Evolutionary conservation across 2,888 invertebrate species (phyloP).

Genomic region (Drosophila falleni): DNA sequence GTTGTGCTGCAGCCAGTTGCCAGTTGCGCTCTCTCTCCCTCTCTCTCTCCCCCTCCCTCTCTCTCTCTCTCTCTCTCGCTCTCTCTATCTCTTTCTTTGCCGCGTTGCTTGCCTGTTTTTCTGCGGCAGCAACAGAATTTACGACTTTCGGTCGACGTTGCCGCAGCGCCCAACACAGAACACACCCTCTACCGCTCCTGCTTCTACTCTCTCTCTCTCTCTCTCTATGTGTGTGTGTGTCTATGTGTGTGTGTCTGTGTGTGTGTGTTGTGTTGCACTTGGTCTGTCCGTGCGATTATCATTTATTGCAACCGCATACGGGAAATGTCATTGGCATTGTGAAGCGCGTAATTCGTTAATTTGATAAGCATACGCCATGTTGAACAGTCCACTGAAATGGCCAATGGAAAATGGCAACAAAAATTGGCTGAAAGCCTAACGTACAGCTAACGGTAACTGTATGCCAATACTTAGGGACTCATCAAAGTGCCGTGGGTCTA

Average conservation of each 20-base stretch:
- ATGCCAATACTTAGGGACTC: conserved; percentile 24
- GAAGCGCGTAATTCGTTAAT: conserved; percentile 75
- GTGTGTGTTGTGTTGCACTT: conserved; percentile 20
- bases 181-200: not conserved
- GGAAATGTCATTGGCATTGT: conserved; percentile 64
- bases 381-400: conserved; percentile 61
- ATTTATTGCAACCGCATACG: conserved; percentile 77
- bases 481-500: conserved; percentile 12
- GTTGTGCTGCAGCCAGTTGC: conserved; percentile 56
- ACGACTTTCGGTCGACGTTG: conserved; percentile 72
- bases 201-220: not conserved
- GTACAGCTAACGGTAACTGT: conserved; percentile 26
- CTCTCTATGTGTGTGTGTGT: not conserved
- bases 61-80: not conserved
- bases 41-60: not conserved
- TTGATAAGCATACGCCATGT: conserved; percentile 77
- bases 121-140: conserved; percentile 72
- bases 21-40: not conserved
- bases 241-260: not conserved
- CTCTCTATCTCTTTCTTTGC: not conserved
- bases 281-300: conserved; percentile 61
- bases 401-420: conserved; percentile 27
- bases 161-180: conserved; percentile 52
- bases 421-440: conserved; percentile 24
- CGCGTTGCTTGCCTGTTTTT: conserved; percentile 59